Evolutionary conservation across 2,888 invertebrate species (phyloP).

Genomic region (Halictus quadricinctus): DNA sequence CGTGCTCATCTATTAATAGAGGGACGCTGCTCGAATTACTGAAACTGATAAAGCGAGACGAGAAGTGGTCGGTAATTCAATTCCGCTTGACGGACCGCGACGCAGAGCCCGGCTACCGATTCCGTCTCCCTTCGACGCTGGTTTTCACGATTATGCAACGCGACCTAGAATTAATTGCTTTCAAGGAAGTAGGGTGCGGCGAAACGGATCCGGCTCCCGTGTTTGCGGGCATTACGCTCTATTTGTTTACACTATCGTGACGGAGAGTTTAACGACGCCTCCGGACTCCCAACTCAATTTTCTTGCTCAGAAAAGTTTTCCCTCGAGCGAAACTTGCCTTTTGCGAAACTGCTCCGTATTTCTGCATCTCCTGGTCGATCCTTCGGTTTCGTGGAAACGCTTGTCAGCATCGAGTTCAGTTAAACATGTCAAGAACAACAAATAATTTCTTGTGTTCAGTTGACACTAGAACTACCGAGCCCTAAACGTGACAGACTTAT

Average conservation of each 20-base stretch:
- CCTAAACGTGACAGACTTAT: too few relatives aligned
- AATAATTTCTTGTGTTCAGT: not conserved
- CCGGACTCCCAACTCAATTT: constrained; percentile 6
- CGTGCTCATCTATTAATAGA: constrained; percentile 47
- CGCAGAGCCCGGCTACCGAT: constrained; percentile 22
- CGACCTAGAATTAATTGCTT: constrained; percentile 63
- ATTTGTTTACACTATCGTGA: constrained; percentile 13
- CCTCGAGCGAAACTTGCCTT: too few relatives aligned
- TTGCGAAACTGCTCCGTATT: too few relatives aligned
- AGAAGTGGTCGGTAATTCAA: constrained; percentile 50
- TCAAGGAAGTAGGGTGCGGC: constrained; percentile 57
- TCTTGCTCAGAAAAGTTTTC: not conserved
- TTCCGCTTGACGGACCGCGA: constrained; percentile 46
- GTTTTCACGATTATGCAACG: constrained; percentile 58
- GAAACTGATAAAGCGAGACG: constrained; percentile 53
- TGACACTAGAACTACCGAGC: too few relatives aligned
- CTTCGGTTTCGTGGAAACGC: not conserved
- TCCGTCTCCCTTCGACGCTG: constrained; percentile 26
- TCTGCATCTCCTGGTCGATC: not conserved
- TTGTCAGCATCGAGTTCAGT: too few relatives aligned
- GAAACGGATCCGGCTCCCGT: constrained; percentile 52
- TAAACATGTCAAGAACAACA: not conserved
- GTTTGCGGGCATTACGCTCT: constrained; percentile 46
- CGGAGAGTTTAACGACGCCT: not conserved
- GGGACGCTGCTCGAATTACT: constrained; percentile 43